Evolutionary conservation across 2,113 vertebrate species (phyloP), one percentile per base, ranked within the genome.

Genomic region (Dissostichus mawsoni): DNA sequence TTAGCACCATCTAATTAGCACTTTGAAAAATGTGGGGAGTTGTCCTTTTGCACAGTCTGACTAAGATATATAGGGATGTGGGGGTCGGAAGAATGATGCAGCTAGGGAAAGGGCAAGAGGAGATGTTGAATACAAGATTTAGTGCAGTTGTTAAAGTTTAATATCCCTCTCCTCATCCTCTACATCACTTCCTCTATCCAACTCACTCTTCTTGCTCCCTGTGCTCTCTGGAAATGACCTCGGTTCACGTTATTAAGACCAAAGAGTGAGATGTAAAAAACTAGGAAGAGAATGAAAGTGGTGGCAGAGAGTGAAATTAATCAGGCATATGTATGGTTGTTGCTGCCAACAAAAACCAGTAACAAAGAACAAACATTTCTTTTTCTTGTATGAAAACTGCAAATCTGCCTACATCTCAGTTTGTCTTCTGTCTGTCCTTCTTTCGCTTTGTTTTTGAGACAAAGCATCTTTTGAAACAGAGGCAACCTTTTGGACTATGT

Each of bases 121-220:
- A 66, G 62, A 68, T 55, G 66, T 14, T 68, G 25, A 72, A 67
- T 33, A 50, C 36, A 71, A 65, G 69, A 88, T 83, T 81, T 82
- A 67, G 69, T 81, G 70, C 74, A 69, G 25, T 76, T 72, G 59
- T 92, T 84, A 91, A 93, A 90, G 70, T 87, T 92, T 91, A 92
- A 92, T 91, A 80, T 25, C 33, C 17, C 61, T 87, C 51, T 78
- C 47, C 29, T 81, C 80, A 82, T 74, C 69, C 78, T 67, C 63
- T 76, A 80, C 85, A 76, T 91, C 80, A 87, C 80, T 83, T 84
- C 76, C 84, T 86, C 64, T 61, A 73, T 71, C 55, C 16, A 6
- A 12, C 62, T 79, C 58, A 45, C 66, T 53, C 62, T 18, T 44
- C 52, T 52, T 20, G 1, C 74, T 61, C 17, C 8, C 17, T 56